Conservation (phyloP, 2,797 vertebrate species). For the Odontamblyopus rebecca region DNA sequence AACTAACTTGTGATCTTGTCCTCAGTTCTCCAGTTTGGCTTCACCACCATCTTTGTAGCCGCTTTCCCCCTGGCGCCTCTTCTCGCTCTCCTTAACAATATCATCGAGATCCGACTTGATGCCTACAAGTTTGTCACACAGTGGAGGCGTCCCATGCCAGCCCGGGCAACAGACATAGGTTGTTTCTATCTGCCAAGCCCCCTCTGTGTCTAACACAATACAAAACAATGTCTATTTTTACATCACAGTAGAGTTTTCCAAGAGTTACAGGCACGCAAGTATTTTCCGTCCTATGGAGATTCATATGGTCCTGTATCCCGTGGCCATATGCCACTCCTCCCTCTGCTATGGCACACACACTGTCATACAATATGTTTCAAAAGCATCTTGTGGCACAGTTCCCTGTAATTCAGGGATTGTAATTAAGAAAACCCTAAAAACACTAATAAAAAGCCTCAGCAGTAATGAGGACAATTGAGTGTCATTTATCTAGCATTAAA, state of each 20-base stretch:
- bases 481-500: constrained; percentile 27
- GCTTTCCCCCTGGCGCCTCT: constrained; percentile 97
- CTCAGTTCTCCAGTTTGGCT: constrained; percentile 96
- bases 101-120: constrained; percentile 97
- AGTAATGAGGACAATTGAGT: constrained; percentile 27
- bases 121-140: constrained; percentile 99
- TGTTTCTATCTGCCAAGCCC: constrained; percentile 41
- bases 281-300: constrained; percentile 30
- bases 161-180: constrained; percentile 97
- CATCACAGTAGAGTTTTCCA: constrained; percentile 19
- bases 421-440: constrained; percentile 22
- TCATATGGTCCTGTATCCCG: constrained; percentile 33
- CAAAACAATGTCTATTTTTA: constrained; percentile 22
- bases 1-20: constrained; percentile 13
- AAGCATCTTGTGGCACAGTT: constrained; percentile 26
- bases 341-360: constrained; percentile 26
- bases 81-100: constrained; percentile 97
- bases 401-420: constrained; percentile 38
- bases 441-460: constrained; percentile 21
- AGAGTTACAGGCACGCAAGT: constrained; percentile 9
- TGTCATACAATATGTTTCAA: constrained; percentile 25
- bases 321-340: constrained; percentile 45
- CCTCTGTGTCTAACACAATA: constrained; percentile 5
- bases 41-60: constrained; percentile 98
- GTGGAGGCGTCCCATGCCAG: constrained; percentile 96